Conservation (phyloP, 2,113 vertebrate genomes). For the Vidua macroura region DNA sequence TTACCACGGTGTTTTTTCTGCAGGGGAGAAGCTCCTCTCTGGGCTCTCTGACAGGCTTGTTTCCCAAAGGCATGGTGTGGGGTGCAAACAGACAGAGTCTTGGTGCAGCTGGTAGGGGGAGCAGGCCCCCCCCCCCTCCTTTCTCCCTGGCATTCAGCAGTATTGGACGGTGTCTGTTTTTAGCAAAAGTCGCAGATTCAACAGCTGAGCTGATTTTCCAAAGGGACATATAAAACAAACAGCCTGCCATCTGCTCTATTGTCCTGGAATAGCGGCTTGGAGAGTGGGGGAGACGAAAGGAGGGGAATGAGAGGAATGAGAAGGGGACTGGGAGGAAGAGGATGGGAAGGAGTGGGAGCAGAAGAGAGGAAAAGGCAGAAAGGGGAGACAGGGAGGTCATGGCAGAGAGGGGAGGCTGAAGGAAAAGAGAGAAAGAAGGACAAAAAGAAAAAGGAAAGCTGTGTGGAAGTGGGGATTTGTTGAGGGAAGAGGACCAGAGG, state of each 20-base stretch:
- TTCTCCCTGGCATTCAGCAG: not conserved
- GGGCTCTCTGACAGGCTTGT: not conserved
- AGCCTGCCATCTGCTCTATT: constrained; percentile 75
- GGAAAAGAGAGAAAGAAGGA: not conserved
- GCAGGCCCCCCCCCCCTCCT: not conserved
- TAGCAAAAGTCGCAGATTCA: constrained; percentile 67
- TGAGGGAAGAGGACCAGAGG: not conserved
- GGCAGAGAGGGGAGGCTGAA: not conserved
- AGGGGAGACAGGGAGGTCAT: not conserved
- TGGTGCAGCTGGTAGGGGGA: not conserved
- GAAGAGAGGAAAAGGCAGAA: not conserved
- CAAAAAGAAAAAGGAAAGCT: not conserved
- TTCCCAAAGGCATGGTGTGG: not conserved
- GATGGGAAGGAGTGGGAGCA: not conserved
- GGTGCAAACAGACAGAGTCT: not conserved
- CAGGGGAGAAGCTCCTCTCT: not conserved
- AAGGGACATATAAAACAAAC: constrained; percentile 65
- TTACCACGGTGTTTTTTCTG: not conserved
- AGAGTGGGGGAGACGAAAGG: constrained; percentile 32
- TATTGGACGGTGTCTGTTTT: constrained; percentile 55
- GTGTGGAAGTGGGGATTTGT: not conserved
- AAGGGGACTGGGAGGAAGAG: not conserved
- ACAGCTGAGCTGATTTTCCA: constrained; percentile 64
- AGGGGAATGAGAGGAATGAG: constrained; percentile 6
- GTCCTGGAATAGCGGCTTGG: constrained; percentile 69